Conservation (phyloP, 2,797 vertebrate species). For the Tauraco hartlaubi region DNA sequence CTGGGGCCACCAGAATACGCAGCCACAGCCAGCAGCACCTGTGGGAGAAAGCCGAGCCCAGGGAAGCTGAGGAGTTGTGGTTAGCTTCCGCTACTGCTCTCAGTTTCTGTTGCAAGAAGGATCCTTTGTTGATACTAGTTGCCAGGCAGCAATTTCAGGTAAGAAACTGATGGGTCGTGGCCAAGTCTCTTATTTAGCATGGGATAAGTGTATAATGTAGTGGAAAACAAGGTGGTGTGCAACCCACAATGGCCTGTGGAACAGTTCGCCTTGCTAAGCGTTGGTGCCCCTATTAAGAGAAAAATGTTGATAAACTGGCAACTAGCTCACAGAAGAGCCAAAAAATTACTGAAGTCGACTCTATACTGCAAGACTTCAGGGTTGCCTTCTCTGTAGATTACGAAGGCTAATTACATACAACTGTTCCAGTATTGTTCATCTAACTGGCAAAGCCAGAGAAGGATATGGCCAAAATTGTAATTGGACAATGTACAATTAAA, state of each 20-base stretch:
- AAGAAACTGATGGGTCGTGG: background rate
- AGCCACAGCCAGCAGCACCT: background rate
- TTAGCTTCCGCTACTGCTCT: background rate
- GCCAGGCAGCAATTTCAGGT: background rate
- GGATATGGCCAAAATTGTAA: background rate
- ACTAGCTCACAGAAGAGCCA: background rate
- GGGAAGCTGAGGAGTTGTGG: background rate
- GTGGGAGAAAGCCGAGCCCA: background rate
- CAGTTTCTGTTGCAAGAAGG: background rate
- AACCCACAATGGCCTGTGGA: background rate
- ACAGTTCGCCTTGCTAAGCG: background rate
- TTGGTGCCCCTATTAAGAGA: background rate
- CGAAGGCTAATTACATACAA: background rate
- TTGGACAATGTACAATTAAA: background rate
- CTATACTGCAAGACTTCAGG: background rate
- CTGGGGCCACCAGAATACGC: background rate
- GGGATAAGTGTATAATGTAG: rapidly evolving
- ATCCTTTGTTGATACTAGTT: background rate
- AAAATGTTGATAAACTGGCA: background rate
- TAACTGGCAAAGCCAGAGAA: background rate
- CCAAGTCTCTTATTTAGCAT: background rate
- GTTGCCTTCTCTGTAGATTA: background rate
- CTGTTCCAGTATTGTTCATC: background rate
- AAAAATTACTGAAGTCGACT: background rate
- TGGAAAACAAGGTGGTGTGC: background rate